Conservation (phyloP, 2,888 invertebrate species). For the Halictus quadricinctus region DNA sequence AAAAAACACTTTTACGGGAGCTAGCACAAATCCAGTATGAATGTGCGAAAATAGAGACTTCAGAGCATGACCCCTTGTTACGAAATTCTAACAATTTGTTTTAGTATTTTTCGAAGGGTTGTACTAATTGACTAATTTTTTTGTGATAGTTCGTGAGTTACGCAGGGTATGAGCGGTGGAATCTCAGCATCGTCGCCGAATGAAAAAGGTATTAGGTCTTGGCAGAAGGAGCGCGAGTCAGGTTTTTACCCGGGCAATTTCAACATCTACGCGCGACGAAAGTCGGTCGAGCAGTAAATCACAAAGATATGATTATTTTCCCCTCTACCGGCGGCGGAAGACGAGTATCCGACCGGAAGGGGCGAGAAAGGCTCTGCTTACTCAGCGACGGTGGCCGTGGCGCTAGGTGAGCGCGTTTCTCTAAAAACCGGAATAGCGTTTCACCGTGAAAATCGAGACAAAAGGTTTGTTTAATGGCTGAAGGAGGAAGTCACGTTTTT, state of each 20-base stretch:
- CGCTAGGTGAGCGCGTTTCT: conserved; percentile 25
- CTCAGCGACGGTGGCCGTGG: conserved; percentile 63
- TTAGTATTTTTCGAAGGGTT: neutral
- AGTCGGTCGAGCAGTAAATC: conserved; percentile 69
- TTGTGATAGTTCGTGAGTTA: neutral
- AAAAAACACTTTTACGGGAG: neutral
- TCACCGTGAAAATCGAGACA: conserved; percentile 44
- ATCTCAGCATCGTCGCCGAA: conserved; percentile 11
- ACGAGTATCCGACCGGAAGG: conserved; percentile 70
- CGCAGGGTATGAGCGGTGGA: neutral
- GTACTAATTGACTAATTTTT: neutral
- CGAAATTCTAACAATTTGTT: neutral
- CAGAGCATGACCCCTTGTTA: neutral
- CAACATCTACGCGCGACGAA: conserved; percentile 54
- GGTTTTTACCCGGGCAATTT: conserved; percentile 55
- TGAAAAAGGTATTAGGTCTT: conserved; percentile 55
- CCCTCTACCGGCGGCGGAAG: conserved; percentile 55
- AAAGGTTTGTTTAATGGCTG: conserved; percentile 37
- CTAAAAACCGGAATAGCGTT: conserved; percentile 43
- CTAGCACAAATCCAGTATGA: neutral
- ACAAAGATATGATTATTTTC: conserved; percentile 71
- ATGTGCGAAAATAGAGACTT: neutral
- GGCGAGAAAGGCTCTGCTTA: conserved; percentile 63
- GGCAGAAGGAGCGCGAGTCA: conserved; percentile 42
- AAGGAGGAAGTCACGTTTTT: conserved; percentile 20